Base-by-base conservation (phyloP, 2,797 vertebrate species). In the Myotis findleyi region DNA sequence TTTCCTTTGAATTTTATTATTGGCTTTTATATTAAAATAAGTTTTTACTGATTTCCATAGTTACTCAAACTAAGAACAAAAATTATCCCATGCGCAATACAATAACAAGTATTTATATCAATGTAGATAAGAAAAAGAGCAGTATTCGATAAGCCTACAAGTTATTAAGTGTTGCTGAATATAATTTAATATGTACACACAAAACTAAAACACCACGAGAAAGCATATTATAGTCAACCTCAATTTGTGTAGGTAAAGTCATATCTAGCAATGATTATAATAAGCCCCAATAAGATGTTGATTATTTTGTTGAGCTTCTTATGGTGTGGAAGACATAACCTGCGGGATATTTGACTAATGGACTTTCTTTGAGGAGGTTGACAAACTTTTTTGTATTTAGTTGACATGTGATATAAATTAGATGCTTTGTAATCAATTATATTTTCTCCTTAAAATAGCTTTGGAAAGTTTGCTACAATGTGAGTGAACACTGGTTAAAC, bases 1-100 rank as follows among this genome's bases (percentile, higher is more conserved):
- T 87, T 38, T 76, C 72, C 55, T 69, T 91, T 91, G 73, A 87
- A 95, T 89, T 66, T 49, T 16, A 27, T 88, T 53, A 47, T 36
- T 91, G 55, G 3, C 23, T 95, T 93, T 89, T 83, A 69, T 83
- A 73, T 89, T 94, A 95, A 93, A 93, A 89, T 80, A 80, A 84
- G 25, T 84, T 93, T 91, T 53, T 12, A 72, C 75, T 89, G 57
- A 87, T 96, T 95, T 93, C 36, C 20, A n/a, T 89, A 89, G 25
- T 64, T 90, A n/a, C 10, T 93, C 94, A 93, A 92, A 93, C 7
- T 68, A 83, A 81, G 59, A 68, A 30, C 75, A 81, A 84, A 93
- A 93, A 41, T 91, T 57, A 62, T 47, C 20, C 47, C 36, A 51
- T 30, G 8, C 73, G 18, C 12, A 87, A 44, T 25, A 94, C 79